Conservation (phyloP, 2,113 vertebrate genomes). For the Oostethus manadensis region DNA sequence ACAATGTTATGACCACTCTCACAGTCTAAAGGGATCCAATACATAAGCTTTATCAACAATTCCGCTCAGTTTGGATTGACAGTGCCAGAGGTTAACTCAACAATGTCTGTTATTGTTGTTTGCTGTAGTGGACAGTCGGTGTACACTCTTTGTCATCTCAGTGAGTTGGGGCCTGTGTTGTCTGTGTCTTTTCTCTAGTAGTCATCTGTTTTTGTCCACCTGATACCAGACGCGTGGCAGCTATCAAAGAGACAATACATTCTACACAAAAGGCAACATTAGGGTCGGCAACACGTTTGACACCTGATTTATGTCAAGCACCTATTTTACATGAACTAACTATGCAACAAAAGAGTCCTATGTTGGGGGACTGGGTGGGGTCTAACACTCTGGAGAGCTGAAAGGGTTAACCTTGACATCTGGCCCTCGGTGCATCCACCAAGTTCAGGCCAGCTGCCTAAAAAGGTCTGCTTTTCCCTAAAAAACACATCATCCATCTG, state of each 20-base stretch:
- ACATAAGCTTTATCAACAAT: too few species aligned
- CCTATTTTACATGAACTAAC: conserved; percentile 61
- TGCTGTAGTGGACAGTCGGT: too few species aligned
- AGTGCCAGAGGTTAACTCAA: too few species aligned
- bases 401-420: conserved; percentile 61
- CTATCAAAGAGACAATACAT: conserved; percentile 65
- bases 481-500: conserved; percentile 72
- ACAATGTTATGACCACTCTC: too few species aligned
- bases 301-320: conserved; percentile 70
- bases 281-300: conserved; percentile 56
- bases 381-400: conserved; percentile 40
- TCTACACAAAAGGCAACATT: conserved; percentile 49
- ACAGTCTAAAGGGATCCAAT: too few species aligned
- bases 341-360: conserved; percentile 42
- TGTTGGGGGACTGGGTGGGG: conserved; percentile 26
- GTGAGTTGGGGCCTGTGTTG: background rate
- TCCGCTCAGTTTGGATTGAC: too few species aligned
- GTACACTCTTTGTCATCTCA: conserved; percentile 1
- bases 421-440: conserved; percentile 54
- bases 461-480: conserved; percentile 51
- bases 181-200: conserved; percentile 36
- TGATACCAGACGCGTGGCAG: conserved; percentile 71
- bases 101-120: too few species aligned
- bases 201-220: conserved; percentile 71
- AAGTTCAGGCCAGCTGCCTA: conserved; percentile 53